Percentiles rank a stretch among this genome's conserved stretches.
Evolutionary conservation across 2,113 vertebrate species (phyloP).

Genomic region (Caranx ignobilis): DNA sequence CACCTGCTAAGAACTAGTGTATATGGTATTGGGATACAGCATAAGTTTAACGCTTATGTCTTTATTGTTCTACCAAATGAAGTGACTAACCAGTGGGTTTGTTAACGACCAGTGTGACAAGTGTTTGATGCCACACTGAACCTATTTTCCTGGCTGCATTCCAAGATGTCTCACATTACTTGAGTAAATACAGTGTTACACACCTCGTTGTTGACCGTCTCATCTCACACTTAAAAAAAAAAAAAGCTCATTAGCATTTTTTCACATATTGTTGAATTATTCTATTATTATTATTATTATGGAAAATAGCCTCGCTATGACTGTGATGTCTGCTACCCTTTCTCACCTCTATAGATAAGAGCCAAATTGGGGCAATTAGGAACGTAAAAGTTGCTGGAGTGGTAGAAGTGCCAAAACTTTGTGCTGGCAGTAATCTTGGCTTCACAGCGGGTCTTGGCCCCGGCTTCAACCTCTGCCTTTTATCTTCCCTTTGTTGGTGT

Average conservation of each 20-base stretch:
- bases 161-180: background rate
- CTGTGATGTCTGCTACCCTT: conserved; percentile 12
- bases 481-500: conserved; percentile 94
- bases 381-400: conserved; percentile 70
- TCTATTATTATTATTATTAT: background rate
- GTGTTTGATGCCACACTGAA: background rate
- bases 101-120: background rate
- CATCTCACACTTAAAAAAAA: background rate
- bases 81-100: background rate
- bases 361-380: conserved; percentile 71
- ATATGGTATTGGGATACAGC: background rate
- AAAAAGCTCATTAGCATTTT: background rate
- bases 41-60: background rate
- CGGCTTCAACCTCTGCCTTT: conserved; percentile 92
- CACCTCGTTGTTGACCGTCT: background rate
- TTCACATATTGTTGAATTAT: background rate
- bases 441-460: conserved; percentile 93
- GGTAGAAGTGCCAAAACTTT: conserved; percentile 75
- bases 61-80: background rate
- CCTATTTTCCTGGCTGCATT: background rate
- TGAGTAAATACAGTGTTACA: background rate
- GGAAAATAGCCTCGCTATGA: conserved; percentile 5
- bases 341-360: conserved; percentile 40
- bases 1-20: background rate
- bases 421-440: conserved; percentile 85